A percentile compares a stretch with the other conserved stretches of the same genome.
phyloP scores from a whole-genome alignment of 2,797 vertebrate species.

The Helicolenus hilgendorfi region DNA sequence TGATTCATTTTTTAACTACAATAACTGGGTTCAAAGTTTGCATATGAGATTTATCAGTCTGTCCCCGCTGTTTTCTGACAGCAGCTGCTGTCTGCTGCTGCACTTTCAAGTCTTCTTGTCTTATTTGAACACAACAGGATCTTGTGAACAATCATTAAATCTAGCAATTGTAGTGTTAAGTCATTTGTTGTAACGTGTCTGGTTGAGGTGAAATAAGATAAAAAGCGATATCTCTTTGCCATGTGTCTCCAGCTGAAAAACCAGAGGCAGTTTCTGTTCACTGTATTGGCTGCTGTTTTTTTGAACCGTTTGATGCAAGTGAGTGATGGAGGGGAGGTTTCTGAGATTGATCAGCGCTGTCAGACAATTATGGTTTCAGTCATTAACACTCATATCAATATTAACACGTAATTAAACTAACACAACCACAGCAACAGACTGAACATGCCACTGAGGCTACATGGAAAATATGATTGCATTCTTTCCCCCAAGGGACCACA shows the following conservation, averaged over 20 bases:
- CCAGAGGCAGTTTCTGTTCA: neutral
- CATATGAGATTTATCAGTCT: conserved; percentile 16
- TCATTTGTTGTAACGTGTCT: neutral
- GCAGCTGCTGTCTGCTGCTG: neutral
- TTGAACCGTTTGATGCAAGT: neutral
- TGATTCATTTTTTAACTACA: conserved; percentile 22
- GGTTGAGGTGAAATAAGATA: neutral
- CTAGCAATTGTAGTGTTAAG: neutral
- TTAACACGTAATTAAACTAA: conserved; percentile 36
- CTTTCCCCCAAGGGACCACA: neutral
- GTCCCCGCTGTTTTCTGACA: conserved; percentile 1
- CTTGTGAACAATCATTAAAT: neutral
- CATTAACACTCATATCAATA: conserved; percentile 20
- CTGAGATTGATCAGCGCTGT: conserved; percentile 25
- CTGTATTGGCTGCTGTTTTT: neutral
- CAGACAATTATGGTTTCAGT: conserved; percentile 32
- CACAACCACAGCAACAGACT: neutral
- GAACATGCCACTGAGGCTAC: neutral
- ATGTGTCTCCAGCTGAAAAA: neutral
- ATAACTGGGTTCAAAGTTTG: conserved; percentile 32
- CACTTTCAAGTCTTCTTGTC: neutral
- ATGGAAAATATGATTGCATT: neutral
- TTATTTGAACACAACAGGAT: neutral
- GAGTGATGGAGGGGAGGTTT: neutral
- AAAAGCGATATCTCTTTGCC: neutral